Evolutionary conservation across 2,113 vertebrate species (phyloP).

Genomic region (Malurus melanocephalus): DNA sequence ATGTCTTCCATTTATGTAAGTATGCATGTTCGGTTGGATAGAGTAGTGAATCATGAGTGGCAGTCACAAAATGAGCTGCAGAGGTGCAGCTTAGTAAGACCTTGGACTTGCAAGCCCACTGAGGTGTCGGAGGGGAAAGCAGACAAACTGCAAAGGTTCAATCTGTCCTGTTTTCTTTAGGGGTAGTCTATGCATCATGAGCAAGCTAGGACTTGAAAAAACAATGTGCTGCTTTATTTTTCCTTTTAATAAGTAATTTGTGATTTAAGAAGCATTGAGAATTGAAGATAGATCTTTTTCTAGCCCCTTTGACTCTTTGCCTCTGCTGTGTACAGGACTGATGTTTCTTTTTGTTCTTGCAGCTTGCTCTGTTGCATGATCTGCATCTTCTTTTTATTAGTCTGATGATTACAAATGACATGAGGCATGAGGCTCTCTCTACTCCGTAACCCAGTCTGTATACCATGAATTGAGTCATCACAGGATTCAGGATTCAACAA

Average conservation of each 20-base stretch:
- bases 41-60: not conserved
- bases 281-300: not conserved
- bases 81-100: not conserved
- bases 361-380: not conserved
- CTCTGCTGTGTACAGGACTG: not conserved
- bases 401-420: not conserved
- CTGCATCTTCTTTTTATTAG: not conserved
- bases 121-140: not conserved
- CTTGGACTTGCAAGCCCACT: not conserved
- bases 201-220: not conserved
- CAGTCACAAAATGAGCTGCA: not conserved
- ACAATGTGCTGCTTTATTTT: not conserved
- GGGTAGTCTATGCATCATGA: not conserved
- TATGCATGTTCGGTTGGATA: not conserved
- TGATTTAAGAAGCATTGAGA: not conserved
- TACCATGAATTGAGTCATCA: not conserved
- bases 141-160: not conserved
- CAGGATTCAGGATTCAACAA: not conserved
- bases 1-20: not conserved
- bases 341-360: not conserved
- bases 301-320: not conserved
- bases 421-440: not conserved
- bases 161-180: not conserved
- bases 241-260: not conserved
- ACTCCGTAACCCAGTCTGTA: not conserved